phyloP scores from a whole-genome alignment of 2,113 vertebrate genomes.

The Dendropsophus ebraccatus region DNA sequence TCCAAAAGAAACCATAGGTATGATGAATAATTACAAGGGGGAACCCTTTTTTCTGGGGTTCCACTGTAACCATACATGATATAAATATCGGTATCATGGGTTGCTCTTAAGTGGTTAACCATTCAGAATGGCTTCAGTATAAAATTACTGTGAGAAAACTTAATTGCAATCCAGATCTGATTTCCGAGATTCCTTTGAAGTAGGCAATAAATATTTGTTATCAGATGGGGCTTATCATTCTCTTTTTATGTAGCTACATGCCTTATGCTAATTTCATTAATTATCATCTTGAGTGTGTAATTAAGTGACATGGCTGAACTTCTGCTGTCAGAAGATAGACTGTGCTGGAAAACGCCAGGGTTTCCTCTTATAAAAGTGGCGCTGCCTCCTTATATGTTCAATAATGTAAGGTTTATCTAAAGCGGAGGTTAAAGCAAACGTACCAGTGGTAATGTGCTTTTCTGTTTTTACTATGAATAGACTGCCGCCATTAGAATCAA shows the following conservation, averaged over 20 bases:
- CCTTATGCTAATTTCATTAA: constrained; percentile 56
- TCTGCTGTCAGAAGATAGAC: constrained; percentile 44
- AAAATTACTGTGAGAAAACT: constrained; percentile 27
- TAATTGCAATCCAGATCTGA: constrained; percentile 51
- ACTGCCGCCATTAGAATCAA: too few species aligned
- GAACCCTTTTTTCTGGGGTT: neutral
- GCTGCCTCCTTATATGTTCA: neutral
- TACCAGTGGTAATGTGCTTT: too few species aligned
- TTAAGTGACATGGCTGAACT: constrained; percentile 54
- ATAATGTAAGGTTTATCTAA: neutral
- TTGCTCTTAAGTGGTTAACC: neutral
- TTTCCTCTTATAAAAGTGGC: neutral
- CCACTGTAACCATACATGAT: neutral
- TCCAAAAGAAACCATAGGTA: too few species aligned
- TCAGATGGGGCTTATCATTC: constrained; percentile 45
- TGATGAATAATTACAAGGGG: neutral
- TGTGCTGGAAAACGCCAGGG: neutral
- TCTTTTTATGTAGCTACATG: constrained; percentile 44
- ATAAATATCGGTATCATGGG: neutral
- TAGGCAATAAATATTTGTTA: constrained; percentile 54
- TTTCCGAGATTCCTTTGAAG: constrained; percentile 53
- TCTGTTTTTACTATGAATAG: too few species aligned
- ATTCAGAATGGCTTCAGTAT: constrained; percentile 1
- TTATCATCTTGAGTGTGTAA: constrained; percentile 45
- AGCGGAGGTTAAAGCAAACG: too few species aligned